These are phyloP conservation scores for Ips nitidus DNA, from an alignment of 1,140 invertebrate species.

Conservation along the genomic window DNA sequence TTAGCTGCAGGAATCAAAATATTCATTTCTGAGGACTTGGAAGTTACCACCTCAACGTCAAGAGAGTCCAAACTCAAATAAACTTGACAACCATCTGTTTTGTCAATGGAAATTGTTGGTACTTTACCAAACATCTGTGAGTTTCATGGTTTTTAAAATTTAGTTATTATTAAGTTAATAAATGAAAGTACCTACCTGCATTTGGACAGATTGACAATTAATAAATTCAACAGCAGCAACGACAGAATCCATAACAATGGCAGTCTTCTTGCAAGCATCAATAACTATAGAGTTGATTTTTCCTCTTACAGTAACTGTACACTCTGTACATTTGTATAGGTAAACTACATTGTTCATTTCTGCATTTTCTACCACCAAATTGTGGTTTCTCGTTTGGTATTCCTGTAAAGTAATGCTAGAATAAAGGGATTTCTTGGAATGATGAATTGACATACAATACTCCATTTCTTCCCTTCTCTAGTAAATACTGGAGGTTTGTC, in stretches of 20 bases:
- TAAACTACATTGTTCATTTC: slow-evolving; percentile 99
- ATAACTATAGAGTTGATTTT: slow-evolving; percentile 96
- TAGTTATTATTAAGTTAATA: neutral
- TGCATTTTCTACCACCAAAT: slow-evolving; percentile 78
- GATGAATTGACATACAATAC: slow-evolving; percentile 62
- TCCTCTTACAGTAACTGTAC: slow-evolving; percentile 83
- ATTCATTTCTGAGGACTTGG: slow-evolving; percentile 99
- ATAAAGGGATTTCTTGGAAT: neutral
- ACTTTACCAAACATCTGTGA: slow-evolving; percentile 59
- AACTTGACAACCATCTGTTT: slow-evolving; percentile 98
- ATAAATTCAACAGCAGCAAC: slow-evolving; percentile 96
- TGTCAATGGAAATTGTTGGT: slow-evolving; percentile 96
- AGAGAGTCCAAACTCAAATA: slow-evolving; percentile 89
- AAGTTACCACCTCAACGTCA: slow-evolving; percentile 86
- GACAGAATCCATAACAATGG: slow-evolving; percentile 92
- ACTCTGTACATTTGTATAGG: slow-evolving; percentile 90
- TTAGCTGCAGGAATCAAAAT: slow-evolving; percentile 84
- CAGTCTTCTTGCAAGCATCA: slow-evolving; percentile 96
- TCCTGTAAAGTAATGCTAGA: slow-evolving; percentile 55
- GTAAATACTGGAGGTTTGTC: slow-evolving; percentile 82
- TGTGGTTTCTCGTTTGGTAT: slow-evolving; percentile 83
- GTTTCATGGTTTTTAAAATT: slow-evolving; percentile 8
- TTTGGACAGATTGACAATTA: slow-evolving; percentile 97
- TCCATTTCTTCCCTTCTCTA: slow-evolving; percentile 95
- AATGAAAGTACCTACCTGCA: slow-evolving; percentile 66